These are phyloP conservation scores for Anser cygnoides DNA, from an alignment of 2,113 vertebrate species.

Conservation along the genomic window DNA sequence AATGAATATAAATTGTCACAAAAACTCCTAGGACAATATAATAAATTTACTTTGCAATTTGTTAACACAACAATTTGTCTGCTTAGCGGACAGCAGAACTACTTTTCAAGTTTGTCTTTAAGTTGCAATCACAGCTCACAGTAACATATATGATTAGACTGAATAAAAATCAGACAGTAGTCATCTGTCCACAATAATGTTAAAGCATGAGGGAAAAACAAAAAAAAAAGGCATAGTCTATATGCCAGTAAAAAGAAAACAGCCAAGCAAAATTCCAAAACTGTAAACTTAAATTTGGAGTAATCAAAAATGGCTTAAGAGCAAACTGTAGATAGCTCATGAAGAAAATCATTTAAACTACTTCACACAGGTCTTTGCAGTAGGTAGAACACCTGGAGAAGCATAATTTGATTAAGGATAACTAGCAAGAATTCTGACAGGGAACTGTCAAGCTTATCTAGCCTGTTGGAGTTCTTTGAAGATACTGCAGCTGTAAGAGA, in stretches of 20 bases:
- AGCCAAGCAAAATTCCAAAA: neutral
- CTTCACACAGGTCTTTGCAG: constrained; percentile 21
- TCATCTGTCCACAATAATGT: neutral
- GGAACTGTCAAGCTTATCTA: constrained; percentile 46
- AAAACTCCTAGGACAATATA: neutral
- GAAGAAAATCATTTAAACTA: neutral
- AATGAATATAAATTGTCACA: neutral
- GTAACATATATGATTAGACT: neutral
- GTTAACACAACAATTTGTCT: neutral
- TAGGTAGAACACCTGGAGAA: constrained; percentile 25
- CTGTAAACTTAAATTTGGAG: neutral
- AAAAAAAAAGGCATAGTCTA: neutral
- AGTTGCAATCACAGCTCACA: neutral
- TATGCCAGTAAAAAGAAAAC: neutral
- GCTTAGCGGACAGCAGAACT: neutral
- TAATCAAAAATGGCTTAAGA: constrained; percentile 15
- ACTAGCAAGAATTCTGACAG: constrained; percentile 11
- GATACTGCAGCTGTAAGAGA: constrained; percentile 58
- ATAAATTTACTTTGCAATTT: neutral
- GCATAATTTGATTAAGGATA: constrained; percentile 49
- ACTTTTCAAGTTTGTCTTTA: neutral
- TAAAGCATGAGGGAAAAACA: neutral
- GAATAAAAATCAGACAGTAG: neutral
- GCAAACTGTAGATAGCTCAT: neutral
- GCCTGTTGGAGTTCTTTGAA: constrained; percentile 53